A percentile compares a stretch with the other conserved stretches of the same genome.
These are phyloP conservation scores for Hypercompe scribonia DNA, from an alignment of 2,888 invertebrate genomes.

Conservation along the genomic window DNA sequence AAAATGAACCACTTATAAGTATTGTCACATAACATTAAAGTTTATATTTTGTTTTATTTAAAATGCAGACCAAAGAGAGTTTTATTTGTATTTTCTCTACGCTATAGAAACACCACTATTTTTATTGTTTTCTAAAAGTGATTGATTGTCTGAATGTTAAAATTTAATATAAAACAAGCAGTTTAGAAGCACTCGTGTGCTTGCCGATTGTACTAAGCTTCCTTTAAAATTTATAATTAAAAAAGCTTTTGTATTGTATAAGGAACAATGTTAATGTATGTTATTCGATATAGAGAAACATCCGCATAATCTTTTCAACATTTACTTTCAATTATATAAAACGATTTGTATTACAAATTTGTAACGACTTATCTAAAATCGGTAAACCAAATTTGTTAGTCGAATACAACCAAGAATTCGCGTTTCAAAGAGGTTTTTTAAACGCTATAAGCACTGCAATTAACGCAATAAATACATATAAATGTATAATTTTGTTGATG, in stretches of 20 bases:
- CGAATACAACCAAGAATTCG: conserved; percentile 19
- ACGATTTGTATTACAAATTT: not conserved
- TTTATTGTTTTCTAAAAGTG: too few species aligned
- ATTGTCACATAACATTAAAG: not conserved
- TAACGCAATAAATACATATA: conserved; percentile 35
- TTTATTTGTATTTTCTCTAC: not conserved
- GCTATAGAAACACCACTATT: too few species aligned
- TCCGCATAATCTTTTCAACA: not conserved
- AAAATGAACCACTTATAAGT: not conserved
- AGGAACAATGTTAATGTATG: not conserved
- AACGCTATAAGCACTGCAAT: conserved; percentile 13
- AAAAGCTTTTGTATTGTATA: too few species aligned
- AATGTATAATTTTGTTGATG: conserved; percentile 23
- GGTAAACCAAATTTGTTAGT: conserved; percentile 18
- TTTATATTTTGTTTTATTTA: not conserved
- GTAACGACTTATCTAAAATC: conserved; percentile 3
- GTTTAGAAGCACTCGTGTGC: too few species aligned
- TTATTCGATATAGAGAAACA: not conserved
- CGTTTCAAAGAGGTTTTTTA: conserved; percentile 14
- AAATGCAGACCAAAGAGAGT: not conserved
- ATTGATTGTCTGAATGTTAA: too few species aligned
- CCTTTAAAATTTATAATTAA: too few species aligned
- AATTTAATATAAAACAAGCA: too few species aligned
- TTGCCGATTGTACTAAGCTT: too few species aligned
- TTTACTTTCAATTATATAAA: not conserved